Evolutionary conservation across 2,888 invertebrate species (phyloP), one percentile per base, ranked within the genome.

Genomic region (Drosophila anceps): DNA sequence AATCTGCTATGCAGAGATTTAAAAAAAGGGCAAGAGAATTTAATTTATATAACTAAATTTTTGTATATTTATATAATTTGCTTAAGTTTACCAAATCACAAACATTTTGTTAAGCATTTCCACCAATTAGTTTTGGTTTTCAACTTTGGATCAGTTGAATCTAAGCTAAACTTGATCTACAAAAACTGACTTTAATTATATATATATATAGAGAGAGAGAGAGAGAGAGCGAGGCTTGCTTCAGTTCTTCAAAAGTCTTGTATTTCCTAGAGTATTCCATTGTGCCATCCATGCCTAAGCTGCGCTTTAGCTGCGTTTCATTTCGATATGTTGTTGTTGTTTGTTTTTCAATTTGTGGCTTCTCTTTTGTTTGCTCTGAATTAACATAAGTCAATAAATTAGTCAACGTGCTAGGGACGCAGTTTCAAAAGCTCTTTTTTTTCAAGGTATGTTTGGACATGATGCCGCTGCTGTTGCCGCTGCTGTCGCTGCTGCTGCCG

Each of bases 381-480:
- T 67, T 74, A 76, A 69, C 79, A 85, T 69, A 84, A 73, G 63
- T 76, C 79, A 84, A 88, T 81, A 86, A 81, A 88, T 86, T 81
- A 81, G 67, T 70, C 68, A 72, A 79, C 53, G 70, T 37, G 58
- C 58, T 66, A 27, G 66, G 31, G 24, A 37, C 43, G 43, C 57
- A 64, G 66, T 71, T 50, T 67, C 41, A 27, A 44, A 37, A 50
- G 71, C 51, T 62, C 6, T 24, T n/a, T 39, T 44, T 37, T 41
- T 51, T 64, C 76, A 48, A 57, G 67, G 67, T 57, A 66, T 20
- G 29, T 39, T 50, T 50, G 48, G 29, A 31, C 29, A n/a, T 10
- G 46, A 27, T 60, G 54, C 37, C 27, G 15, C 12, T 20, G 15
- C n/a, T n/a, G n/a, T n/a, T 54, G 37, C 27, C 8, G 27, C 27